Percentiles rank a stretch among this genome's conserved stretches.
Conservation (phyloP, 1,140 invertebrate genomes). For the Forficula auricularia region DNA sequence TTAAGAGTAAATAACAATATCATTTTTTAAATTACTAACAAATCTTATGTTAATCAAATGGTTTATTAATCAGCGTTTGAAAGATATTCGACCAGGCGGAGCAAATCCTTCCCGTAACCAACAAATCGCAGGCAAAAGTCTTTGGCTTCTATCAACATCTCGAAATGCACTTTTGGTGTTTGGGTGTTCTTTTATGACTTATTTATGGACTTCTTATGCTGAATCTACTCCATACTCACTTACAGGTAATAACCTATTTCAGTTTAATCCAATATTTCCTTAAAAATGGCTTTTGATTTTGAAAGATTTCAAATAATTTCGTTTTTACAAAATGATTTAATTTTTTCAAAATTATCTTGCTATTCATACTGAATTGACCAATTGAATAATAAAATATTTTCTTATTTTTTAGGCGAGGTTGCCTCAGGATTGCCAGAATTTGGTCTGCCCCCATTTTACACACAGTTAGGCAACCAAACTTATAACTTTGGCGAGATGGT, state of each 20-base stretch:
- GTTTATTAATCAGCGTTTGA: conserved; percentile 40
- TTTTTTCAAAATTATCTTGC: too few relatives aligned
- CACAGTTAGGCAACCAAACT: conserved; percentile 32
- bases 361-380: too few relatives aligned
- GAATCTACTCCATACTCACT: conserved; percentile 38
- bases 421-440: conserved; percentile 37
- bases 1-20: conserved; percentile 36
- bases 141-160: conserved; percentile 25
- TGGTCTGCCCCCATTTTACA: conserved; percentile 38
- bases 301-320: conserved; percentile 2
- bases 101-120: background rate
- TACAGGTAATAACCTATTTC: conserved; percentile 31
- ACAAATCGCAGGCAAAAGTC: conserved; percentile 10
- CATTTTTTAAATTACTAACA: too few relatives aligned
- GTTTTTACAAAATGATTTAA: too few relatives aligned
- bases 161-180: conserved; percentile 29
- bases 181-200: conserved; percentile 18
- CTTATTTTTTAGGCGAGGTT: conserved; percentile 14
- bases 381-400: too few relatives aligned
- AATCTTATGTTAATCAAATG: too few relatives aligned
- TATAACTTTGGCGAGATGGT: conserved; percentile 31
- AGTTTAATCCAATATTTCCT: background rate
- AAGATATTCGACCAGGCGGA: conserved; percentile 28
- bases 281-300: background rate
- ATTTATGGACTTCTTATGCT: conserved; percentile 14